Conservation (phyloP, 1,140 invertebrate genomes). For the Eupeodes corollae region DNA sequence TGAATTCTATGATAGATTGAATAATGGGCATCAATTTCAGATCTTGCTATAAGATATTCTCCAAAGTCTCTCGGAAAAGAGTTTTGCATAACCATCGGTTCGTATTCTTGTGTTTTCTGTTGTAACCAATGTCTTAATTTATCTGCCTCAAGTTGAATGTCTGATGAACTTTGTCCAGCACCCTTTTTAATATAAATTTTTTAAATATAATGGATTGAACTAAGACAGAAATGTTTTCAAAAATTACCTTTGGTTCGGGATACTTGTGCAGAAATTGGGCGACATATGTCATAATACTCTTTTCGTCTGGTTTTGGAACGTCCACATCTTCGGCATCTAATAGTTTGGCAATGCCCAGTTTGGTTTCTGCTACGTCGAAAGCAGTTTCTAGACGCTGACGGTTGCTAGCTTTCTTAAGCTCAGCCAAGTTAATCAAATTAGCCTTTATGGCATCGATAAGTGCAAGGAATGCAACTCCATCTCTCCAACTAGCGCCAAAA, state of each 20-base stretch:
- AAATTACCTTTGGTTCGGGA: conserved; percentile 59
- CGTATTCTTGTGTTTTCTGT: conserved; percentile 55
- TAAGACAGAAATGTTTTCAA: conserved; percentile 1
- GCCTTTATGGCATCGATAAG: conserved; percentile 92
- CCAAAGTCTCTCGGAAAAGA: conserved; percentile 52
- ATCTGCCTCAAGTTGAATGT: conserved; percentile 69
- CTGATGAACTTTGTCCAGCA: conserved; percentile 28
- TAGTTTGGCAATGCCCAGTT: conserved; percentile 85
- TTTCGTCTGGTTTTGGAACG: conserved; percentile 92
- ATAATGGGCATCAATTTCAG: conserved; percentile 57
- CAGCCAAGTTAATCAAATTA: conserved; percentile 78
- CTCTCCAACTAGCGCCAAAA: conserved; percentile 94
- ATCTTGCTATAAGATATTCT: conserved; percentile 59
- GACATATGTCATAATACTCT: conserved; percentile 99
- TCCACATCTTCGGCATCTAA: conserved; percentile 96
- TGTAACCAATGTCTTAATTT: conserved; percentile 68
- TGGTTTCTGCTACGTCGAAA: conserved; percentile 83
- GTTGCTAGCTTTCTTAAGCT: conserved; percentile 62
- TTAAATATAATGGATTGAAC: neutral
- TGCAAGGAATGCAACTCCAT: conserved; percentile 91
- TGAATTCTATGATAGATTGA: conserved; percentile 59
- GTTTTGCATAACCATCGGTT: conserved; percentile 47
- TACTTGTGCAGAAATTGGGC: conserved; percentile 97
- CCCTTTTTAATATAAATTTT: conserved; percentile 14
- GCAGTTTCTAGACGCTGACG: conserved; percentile 79